Conservation (phyloP, 2,113 vertebrate genomes). For the Chionis minor region DNA sequence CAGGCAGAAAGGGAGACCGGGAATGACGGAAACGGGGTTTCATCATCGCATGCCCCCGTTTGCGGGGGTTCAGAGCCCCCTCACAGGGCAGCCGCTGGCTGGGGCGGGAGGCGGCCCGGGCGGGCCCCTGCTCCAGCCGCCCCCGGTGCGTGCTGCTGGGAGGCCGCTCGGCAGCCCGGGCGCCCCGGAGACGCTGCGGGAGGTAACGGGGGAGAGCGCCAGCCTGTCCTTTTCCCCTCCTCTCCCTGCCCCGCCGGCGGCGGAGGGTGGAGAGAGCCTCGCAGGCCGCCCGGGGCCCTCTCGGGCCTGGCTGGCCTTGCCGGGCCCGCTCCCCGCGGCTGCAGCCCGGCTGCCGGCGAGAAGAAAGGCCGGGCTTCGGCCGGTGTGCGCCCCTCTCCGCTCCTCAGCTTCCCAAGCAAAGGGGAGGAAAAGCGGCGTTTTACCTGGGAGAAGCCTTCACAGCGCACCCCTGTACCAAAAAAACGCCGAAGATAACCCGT, state of each 20-base stretch:
- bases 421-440: fast-evolving
- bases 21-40: background rate
- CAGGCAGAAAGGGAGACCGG: background rate
- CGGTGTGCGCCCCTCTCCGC: fast-evolving
- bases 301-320: background rate
- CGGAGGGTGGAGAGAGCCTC: background rate
- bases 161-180: fast-evolving
- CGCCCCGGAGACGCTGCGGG: background rate
- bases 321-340: fast-evolving
- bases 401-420: background rate
- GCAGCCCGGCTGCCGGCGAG: background rate
- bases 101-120: too few relatives aligned
- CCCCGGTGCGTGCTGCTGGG: too few relatives aligned
- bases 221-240: background rate
- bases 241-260: too few relatives aligned
- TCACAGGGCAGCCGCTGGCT: background rate
- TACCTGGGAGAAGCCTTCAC: background rate
- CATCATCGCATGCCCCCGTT: fast-evolving
- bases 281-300: fast-evolving
- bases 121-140: fast-evolving
- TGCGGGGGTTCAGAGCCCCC: background rate
- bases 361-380: background rate
- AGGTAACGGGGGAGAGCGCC: fast-evolving
- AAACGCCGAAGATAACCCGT: too few relatives aligned
- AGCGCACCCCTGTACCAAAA: fast-evolving